phyloP scores from a whole-genome alignment of 2,888 invertebrate genomes.

The Argyra leucocephala region DNA sequence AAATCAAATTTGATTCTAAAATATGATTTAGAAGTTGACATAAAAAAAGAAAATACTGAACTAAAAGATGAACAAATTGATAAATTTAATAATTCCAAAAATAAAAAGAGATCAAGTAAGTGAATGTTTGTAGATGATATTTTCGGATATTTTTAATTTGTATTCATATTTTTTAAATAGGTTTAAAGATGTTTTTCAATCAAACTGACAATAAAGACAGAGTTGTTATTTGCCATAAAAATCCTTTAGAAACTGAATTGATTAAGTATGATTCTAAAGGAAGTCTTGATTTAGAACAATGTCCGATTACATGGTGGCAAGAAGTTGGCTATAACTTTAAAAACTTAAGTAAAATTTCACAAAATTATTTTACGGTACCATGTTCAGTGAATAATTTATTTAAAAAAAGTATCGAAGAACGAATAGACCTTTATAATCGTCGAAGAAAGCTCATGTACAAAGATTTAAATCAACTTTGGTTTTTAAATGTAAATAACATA shows the following conservation, averaged over 20 bases:
- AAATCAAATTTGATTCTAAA: background rate
- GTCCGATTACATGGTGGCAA: conserved; percentile 33
- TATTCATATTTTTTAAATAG: conserved; percentile 1
- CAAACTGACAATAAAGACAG: conserved; percentile 12
- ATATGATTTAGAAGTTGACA: background rate
- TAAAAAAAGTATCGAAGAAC: conserved; percentile 12
- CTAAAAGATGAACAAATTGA: background rate
- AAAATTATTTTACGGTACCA: conserved; percentile 29
- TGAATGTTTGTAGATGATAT: too few relatives aligned
- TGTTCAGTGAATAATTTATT: conserved; percentile 27
- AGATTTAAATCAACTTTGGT: conserved; percentile 2
- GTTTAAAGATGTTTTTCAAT: conserved; percentile 15
- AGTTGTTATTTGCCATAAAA: background rate
- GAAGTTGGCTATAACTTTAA: conserved; percentile 27
- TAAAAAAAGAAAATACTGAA: background rate
- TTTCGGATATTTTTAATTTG: background rate
- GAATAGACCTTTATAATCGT: background rate
- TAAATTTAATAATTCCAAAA: background rate
- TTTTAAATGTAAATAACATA: conserved; percentile 10
- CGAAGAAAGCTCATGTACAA: background rate
- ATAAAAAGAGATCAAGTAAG: background rate
- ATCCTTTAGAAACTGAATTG: conserved; percentile 27
- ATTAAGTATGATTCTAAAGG: conserved; percentile 27
- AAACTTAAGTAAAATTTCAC: conserved; percentile 28
- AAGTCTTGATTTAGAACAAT: conserved; percentile 30